Evolutionary conservation across 2,797 vertebrate species (phyloP), one percentile per base, ranked within the genome.

Genomic region (Sebastes minor): DNA sequence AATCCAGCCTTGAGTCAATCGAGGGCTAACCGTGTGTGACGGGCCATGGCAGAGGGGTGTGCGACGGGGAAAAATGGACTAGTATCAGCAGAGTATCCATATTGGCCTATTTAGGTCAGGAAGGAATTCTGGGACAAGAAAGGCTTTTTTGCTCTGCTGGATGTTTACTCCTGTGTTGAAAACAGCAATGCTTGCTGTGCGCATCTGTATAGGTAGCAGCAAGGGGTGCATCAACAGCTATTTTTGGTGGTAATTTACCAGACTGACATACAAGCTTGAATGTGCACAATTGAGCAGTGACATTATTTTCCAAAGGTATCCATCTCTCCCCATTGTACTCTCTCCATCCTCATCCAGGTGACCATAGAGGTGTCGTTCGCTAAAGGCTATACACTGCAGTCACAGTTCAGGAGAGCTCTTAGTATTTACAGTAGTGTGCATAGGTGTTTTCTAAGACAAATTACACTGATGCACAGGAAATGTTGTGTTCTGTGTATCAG

Each of bases 91-190:
- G 63, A 55, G 80, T 71, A 75, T 84, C 83, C 73, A 77, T 88
- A 68, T 61, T 71, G 80, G 46, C 67, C 75, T 90, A 81, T 91
- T 88, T 88, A 84, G 85, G 87, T 92, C 86, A 89, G 77, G 62
- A 62, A 62, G 67, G 85, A 82, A 85, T 91, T 91, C 77, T 90
- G 85, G 85, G 82, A 81, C 83, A 79, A 78, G 67, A 78, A 61
- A 81, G 65, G 59, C 56, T 85, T 84, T 76, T 81, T 81, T 73
- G n/a, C 87, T 63, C 76, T 55, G 83, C 75, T 82, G 72, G 79
- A 66, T 68, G 53, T 89, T 80, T 84, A 74, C 65, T 71, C 53
- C 52, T 30, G 14, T 64, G 71, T 53, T 78, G 71, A 65, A 76
- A 82, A 74, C 32, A 49, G 59, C 6, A 3, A 5, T 20, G 60